Evolutionary conservation across 1,140 invertebrate species (phyloP).

Genomic region (Dendroctonus valens): DNA sequence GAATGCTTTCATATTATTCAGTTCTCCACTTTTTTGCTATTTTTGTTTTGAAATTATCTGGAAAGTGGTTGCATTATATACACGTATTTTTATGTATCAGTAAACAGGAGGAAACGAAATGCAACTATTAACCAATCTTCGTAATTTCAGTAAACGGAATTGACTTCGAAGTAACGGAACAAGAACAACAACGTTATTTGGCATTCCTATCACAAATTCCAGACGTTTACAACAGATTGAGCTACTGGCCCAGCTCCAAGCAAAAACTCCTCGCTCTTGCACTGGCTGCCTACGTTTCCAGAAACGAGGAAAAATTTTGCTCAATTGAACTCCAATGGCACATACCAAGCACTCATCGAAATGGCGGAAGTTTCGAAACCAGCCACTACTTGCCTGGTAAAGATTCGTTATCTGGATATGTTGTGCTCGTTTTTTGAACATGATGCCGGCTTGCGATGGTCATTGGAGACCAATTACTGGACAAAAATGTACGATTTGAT

Average conservation of each 20-base stretch:
- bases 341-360: constrained; percentile 7
- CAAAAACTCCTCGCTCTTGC: constrained; percentile 10
- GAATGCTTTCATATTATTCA: no score
- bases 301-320: constrained; percentile 20
- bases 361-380: constrained; percentile 10
- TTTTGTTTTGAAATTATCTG: no score
- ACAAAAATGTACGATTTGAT: constrained; percentile 22
- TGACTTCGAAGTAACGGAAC: constrained; percentile 24
- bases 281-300: constrained; percentile 4
- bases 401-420: constrained; percentile 22
- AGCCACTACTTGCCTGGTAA: constrained; percentile 4
- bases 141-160: constrained; percentile 23
- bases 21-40: no score
- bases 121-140: constrained; percentile 1
- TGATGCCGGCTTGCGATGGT: constrained; percentile 22
- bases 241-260: constrained; percentile 1
- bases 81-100: neutral
- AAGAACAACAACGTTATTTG: constrained; percentile 18
- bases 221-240: constrained; percentile 17
- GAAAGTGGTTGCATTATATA: no score
- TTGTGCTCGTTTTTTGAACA: constrained; percentile 24
- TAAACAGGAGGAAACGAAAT: neutral
- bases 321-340: constrained; percentile 2
- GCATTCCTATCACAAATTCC: constrained; percentile 6
- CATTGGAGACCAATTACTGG: constrained; percentile 22